A percentile compares a stretch with the other conserved stretches of the same genome.
phyloP scores from a whole-genome alignment of 1,140 invertebrate species.

The Calliphora vicina region DNA sequence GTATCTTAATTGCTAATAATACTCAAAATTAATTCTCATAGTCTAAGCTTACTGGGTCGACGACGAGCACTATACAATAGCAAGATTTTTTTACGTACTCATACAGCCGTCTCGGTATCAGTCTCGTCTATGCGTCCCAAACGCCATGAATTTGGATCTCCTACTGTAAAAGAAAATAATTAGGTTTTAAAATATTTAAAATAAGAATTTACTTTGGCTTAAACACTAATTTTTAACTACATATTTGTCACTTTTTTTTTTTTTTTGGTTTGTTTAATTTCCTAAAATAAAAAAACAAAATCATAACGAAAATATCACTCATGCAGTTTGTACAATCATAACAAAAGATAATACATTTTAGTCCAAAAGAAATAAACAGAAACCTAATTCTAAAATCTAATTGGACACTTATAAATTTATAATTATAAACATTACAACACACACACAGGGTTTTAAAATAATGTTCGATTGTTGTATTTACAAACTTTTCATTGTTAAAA shows the following conservation, averaged over 20 bases:
- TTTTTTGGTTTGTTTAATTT: not conserved
- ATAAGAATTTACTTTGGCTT: too few relatives aligned
- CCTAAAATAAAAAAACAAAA: constrained; percentile 16
- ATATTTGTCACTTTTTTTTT: not conserved
- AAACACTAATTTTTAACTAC: too few relatives aligned
- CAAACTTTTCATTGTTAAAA: too few relatives aligned
- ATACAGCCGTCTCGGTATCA: constrained; percentile 83
- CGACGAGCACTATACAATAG: constrained; percentile 26
- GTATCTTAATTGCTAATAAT: constrained; percentile 59
- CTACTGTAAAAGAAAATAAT: constrained; percentile 67
- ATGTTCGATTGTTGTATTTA: not conserved
- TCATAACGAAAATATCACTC: not conserved
- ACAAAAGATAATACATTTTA: not conserved
- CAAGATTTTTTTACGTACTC: constrained; percentile 57
- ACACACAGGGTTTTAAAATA: not conserved
- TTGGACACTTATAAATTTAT: not conserved
- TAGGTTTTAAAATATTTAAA: too few relatives aligned
- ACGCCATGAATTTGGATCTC: constrained; percentile 81
- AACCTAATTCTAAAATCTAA: not conserved
- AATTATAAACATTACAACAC: not conserved
- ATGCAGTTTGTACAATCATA: not conserved
- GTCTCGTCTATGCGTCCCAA: constrained; percentile 82
- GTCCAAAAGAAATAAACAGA: not conserved
- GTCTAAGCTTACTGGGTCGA: constrained; percentile 31
- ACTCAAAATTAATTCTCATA: constrained; percentile 56